Evolutionary conservation across 2,113 vertebrate species (phyloP).

Genomic region (Polypterus senegalus): DNA sequence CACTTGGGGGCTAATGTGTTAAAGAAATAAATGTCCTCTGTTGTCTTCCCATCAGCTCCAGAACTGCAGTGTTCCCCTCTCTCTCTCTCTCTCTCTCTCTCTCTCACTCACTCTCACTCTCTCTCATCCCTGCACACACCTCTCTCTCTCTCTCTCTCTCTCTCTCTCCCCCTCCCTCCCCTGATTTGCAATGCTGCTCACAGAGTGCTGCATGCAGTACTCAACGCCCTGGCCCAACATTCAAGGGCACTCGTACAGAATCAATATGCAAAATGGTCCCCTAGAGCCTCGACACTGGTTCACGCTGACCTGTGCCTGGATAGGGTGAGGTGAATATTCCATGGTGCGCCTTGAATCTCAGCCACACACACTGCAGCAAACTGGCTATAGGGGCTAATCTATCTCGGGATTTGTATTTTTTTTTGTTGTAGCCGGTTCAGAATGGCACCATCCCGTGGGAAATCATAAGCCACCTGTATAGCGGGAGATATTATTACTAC

Average conservation of each 20-base stretch:
- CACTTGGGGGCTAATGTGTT: no score
- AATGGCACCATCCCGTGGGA: no score
- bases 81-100: slow-evolving; percentile 5
- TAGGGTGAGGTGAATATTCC: not conserved
- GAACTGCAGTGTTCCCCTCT: no score
- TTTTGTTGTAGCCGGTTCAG: no score
- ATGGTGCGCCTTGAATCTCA: no score
- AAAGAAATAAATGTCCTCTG: no score
- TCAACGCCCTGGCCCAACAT: slow-evolving; percentile 25
- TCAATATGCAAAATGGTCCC: slow-evolving; percentile 25
- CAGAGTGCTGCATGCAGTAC: slow-evolving; percentile 44
- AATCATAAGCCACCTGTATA: no score
- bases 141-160: slow-evolving; percentile 10
- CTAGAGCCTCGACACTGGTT: not conserved
- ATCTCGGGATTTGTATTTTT: no score
- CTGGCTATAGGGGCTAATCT: no score
- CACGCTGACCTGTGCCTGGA: slow-evolving; percentile 14
- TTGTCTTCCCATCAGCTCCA: no score
- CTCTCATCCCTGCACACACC: slow-evolving; percentile 4
- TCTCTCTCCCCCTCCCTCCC: slow-evolving; percentile 23
- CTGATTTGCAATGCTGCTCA: slow-evolving; percentile 50
- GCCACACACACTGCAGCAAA: no score
- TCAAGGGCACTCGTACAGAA: slow-evolving; percentile 32
- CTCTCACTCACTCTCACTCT: slow-evolving; percentile 1
- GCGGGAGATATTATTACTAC: no score